phyloP scores from a whole-genome alignment of 2,888 invertebrate genomes.

The Nematopogon swammerdamellus region DNA sequence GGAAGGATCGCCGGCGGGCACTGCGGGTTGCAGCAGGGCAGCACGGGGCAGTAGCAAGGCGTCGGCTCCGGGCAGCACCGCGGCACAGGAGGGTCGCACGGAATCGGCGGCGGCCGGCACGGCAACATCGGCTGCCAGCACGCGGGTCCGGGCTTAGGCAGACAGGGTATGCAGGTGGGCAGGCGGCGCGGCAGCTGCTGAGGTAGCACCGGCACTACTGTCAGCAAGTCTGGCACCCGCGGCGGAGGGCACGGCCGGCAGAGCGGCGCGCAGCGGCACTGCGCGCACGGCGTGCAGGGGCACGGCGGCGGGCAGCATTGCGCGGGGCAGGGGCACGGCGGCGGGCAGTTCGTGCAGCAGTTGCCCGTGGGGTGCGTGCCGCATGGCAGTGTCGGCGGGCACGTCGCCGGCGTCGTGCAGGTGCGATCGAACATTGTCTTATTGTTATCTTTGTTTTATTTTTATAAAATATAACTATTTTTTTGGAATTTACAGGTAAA shows the following conservation, averaged over 20 bases:
- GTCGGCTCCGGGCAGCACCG: slow-evolving; percentile 38
- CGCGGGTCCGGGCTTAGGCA: slow-evolving; percentile 28
- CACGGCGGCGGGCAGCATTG: slow-evolving; percentile 33
- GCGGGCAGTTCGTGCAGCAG: slow-evolving; percentile 30
- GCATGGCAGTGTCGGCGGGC: slow-evolving; percentile 39
- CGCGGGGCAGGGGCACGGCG: no score
- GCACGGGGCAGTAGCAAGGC: slow-evolving; percentile 37
- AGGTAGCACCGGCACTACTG: slow-evolving; percentile 40
- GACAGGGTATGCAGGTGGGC: slow-evolving; percentile 28
- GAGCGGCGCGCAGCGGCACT: slow-evolving; percentile 32
- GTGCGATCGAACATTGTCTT: neutral
- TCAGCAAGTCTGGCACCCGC: slow-evolving; percentile 33
- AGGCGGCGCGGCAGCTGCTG: slow-evolving; percentile 32
- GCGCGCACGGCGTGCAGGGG: slow-evolving; percentile 38
- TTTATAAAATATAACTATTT: slow-evolving; percentile 9
- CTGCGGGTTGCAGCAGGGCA: slow-evolving; percentile 46
- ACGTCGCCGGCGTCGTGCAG: slow-evolving; percentile 21
- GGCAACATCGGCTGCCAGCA: slow-evolving; percentile 42
- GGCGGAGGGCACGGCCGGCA: slow-evolving; percentile 40
- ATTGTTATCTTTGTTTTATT: slow-evolving; percentile 4
- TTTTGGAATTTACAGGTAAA: slow-evolving; percentile 1
- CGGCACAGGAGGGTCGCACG: slow-evolving; percentile 39
- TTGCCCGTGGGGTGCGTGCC: slow-evolving; percentile 19
- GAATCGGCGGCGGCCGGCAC: slow-evolving; percentile 39
- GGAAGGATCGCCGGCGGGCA: slow-evolving; percentile 52